phyloP scores from a whole-genome alignment of 1,140 invertebrate species.

The Cecropterus lyciades region DNA sequence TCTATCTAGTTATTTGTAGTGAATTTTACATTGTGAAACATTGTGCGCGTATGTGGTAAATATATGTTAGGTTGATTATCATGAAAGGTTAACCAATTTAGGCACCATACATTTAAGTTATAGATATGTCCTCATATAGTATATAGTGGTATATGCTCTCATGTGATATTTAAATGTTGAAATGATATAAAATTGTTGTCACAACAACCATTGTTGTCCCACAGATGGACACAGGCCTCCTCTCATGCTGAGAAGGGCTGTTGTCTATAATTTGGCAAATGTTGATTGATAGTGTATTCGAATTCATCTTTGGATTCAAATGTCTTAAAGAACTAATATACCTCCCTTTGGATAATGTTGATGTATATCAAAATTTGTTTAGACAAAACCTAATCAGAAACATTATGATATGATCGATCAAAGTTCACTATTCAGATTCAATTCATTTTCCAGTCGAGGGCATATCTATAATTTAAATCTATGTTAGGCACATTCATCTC shows the following conservation, averaged over 20 bases:
- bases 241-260: not conserved
- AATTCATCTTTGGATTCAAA: too few relatives aligned
- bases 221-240: not conserved
- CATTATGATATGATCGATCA: too few relatives aligned
- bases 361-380: too few relatives aligned
- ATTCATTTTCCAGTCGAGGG: too few relatives aligned
- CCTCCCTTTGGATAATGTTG: too few relatives aligned
- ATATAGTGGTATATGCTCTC: not conserved
- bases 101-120: constrained; percentile 5
- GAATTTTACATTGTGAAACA: constrained; percentile 76
- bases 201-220: not conserved
- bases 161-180: too few relatives aligned
- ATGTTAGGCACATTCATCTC: constrained; percentile 48
- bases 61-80: constrained; percentile 72
- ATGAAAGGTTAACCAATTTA: constrained; percentile 57
- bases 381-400: too few relatives aligned
- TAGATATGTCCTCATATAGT: not conserved
- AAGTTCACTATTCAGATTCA: too few relatives aligned
- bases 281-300: not conserved
- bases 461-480: constrained; percentile 2
- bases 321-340: too few relatives aligned
- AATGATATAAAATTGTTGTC: not conserved
- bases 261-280: not conserved
- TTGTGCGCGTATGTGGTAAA: constrained; percentile 70
- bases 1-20: constrained; percentile 79